Evolutionary conservation across 1,140 invertebrate species (phyloP), one percentile per base, ranked within the genome.

Genomic region (Leptinotarsa defecta): DNA sequence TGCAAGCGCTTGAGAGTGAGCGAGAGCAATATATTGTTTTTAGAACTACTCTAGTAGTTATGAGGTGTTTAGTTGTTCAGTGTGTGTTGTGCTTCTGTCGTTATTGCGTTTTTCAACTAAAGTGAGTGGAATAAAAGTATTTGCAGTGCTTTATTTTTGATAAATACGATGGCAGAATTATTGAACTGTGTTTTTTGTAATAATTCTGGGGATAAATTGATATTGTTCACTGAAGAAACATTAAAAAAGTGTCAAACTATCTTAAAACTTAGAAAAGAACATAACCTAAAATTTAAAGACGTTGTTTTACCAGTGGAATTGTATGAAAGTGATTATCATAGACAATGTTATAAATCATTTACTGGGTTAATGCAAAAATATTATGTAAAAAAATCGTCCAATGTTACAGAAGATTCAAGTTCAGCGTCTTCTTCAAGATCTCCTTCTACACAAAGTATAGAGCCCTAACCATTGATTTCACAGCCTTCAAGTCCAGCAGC

Each of bases 271-370:
- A 20, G 65, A 69, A 69, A 69, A 20, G 13, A 48, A 52, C 73
- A 69, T 68, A 69, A 74, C 65, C 73, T 74, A 13, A 74, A 74
- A 74, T 74, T 68, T 48, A 48, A 57, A 74, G 73, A 69, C 19
- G 24, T 74, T 57, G 48, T 74, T 74, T 69, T 13, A 20, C 73
- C 65, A 24, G 64, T n/a, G 8, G 64, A 69, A n/a, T 74, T 74
- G 27, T 74, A 15, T 22, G 67, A 74, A 48, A 68, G 20, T 48
- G 64, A 49, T 74, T 74, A 74, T 62, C 65, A 74, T 48, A 69
- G 73, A 74, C 48, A 74, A 22, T 79, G 76, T 77, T 79, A 79
- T 63, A 73, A 64, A 57, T 72, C 19, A 49, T 79, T 52, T 17
- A 52, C 49, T 13, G 49, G 49, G 49, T 52, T 52, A 52, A 52